Evolutionary conservation across 2,797 vertebrate genomes (phyloP).

Genomic region (Dryobates pubescens): DNA sequence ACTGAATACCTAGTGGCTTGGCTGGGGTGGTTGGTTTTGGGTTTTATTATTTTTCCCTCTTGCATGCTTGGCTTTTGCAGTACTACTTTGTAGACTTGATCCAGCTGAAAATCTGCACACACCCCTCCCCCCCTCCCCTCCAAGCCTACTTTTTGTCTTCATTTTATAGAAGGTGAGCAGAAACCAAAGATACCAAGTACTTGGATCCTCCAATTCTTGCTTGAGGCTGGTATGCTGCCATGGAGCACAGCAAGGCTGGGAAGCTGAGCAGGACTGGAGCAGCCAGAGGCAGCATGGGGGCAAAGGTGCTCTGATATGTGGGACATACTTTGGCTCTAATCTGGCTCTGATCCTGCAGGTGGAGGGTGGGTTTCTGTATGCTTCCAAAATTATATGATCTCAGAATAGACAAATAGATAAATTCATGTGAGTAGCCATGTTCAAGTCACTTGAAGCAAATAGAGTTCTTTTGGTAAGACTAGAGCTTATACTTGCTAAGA

Average conservation of each 20-base stretch:
- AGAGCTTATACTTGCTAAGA: not conserved
- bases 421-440: not conserved
- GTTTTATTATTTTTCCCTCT: too few relatives aligned
- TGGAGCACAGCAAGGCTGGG: not conserved
- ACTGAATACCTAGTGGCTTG: not conserved
- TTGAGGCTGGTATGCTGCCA: not conserved
- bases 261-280: not conserved
- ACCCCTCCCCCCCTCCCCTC: too few relatives aligned
- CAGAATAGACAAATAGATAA: not conserved
- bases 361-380: not conserved
- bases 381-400: not conserved
- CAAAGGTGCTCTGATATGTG: not conserved
- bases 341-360: not conserved
- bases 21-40: not conserved
- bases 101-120: not conserved
- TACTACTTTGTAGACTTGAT: not conserved
- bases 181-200: not conserved
- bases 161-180: not conserved
- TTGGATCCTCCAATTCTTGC: rapidly evolving
- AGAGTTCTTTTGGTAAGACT: not conserved
- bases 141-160: not conserved
- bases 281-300: too few relatives aligned
- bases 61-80: not conserved
- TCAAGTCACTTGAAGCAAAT: not conserved
- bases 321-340: not conserved